Conservation (phyloP, 2,113 vertebrate genomes). For the Panurus biarmicus region DNA sequence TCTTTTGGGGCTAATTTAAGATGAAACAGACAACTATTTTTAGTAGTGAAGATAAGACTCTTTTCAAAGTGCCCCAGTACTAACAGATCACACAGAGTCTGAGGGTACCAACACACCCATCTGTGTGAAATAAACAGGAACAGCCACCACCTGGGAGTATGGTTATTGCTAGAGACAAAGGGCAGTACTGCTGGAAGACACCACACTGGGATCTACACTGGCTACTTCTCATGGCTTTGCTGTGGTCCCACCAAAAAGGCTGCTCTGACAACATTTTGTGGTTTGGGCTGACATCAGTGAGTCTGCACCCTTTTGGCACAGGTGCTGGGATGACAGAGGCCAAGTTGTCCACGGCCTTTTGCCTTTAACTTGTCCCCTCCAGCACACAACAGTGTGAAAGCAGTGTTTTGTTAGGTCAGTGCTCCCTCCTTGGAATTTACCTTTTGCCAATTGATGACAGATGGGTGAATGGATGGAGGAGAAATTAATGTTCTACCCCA, state of each 20-base stretch:
- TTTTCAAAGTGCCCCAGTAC: background rate
- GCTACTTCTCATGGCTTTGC: background rate
- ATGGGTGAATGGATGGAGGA: background rate
- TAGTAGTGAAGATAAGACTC: background rate
- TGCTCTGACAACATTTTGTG: background rate
- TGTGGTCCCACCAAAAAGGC: background rate
- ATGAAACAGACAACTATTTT: background rate
- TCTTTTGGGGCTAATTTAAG: background rate
- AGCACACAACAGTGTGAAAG: background rate
- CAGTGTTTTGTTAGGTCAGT: background rate
- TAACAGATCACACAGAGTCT: background rate
- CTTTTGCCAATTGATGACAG: fast-evolving
- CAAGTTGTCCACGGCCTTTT: background rate
- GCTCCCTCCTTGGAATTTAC: background rate
- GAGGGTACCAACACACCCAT: background rate
- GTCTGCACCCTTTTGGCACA: background rate
- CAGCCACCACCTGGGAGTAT: background rate
- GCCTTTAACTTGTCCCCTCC: background rate
- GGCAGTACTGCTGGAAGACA: background rate
- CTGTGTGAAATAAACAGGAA: background rate
- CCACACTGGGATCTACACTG: background rate
- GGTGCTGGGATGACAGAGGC: background rate
- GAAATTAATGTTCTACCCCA: background rate
- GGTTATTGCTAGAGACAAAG: background rate
- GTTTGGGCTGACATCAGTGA: background rate